Base-by-base conservation (phyloP, 2,113 vertebrate species). In the Takifugu flavidus region DNA sequence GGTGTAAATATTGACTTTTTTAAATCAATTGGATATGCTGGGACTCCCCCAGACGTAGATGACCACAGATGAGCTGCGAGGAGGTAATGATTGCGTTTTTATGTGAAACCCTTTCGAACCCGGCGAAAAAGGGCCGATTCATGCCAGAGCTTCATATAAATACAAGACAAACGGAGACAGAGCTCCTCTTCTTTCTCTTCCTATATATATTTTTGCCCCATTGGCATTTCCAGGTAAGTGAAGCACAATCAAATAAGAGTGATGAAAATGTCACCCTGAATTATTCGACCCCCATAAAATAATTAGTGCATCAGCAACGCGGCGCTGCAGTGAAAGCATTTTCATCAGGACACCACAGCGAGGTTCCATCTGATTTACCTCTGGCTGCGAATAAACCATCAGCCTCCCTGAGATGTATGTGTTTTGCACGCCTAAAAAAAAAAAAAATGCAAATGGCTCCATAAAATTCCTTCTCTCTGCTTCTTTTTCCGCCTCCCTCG, bases 231-330 rank as follows among this genome's bases (percentile, higher is more conserved):
- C 75, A 79, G 59, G 74, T 79, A 73, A 72, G 70, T 53, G 62
- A 79, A 53, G 67, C 57, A 74, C 72, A 82, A 69, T 77, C 74
- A 68, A 65, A 70, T 67, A 44, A 77, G 79, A 85, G 81, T 74
- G 83, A 70, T 74, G 79, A 68, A 65, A 78, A 76, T 62, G 81
- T 79, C 84, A 28, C n/a, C 47, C 75, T 78, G 80, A 85, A 81
- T 87, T 84, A 84, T 87, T 84, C 75, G 80, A 79, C 75, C 81
- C 20, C 78, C 79, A 83, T 88, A 77, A 89, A 87, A 85, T 85
- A 87, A 89, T 87, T 89, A 87, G 80, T 68, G 68, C 59, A 29
- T 63, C 68, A 71, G 76, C 74, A 76, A 79, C 57, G 65, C 55
- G 47, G 72, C 68, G 7, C 53, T 58, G 78, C 43, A 53, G 68